phyloP scores from a whole-genome alignment of 2,888 invertebrate species.

The Hipparchia sbordonii region DNA sequence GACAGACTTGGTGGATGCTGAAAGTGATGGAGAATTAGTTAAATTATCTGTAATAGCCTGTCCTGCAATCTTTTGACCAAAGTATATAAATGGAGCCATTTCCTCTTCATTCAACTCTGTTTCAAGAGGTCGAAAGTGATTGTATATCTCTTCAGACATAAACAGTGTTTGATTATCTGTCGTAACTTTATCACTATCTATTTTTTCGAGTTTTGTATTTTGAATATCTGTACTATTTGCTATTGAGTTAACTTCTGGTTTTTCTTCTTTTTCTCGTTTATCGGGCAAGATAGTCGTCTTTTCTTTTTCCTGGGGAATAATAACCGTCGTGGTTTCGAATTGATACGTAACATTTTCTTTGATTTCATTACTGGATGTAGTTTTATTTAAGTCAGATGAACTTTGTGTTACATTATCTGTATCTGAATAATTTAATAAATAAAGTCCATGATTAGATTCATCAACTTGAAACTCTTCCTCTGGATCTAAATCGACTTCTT shows the following conservation, averaged over 20 bases:
- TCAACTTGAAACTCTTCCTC: conserved; percentile 82
- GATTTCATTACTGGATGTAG: conserved; percentile 50
- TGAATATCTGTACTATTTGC: conserved; percentile 66
- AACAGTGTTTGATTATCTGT: conserved; percentile 78
- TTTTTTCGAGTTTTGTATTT: conserved; percentile 57
- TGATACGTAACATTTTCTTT: conserved; percentile 48
- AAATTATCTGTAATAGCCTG: conserved; percentile 69
- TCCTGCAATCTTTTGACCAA: conserved; percentile 85
- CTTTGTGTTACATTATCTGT: conserved; percentile 68
- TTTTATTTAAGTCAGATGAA: conserved; percentile 54
- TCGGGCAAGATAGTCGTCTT: conserved; percentile 46
- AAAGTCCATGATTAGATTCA: conserved; percentile 79
- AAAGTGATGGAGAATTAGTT: conserved; percentile 71
- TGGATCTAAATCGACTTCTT: conserved; percentile 74
- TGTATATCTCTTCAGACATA: conserved; percentile 85
- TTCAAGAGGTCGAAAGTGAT: conserved; percentile 85
- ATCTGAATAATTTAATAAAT: conserved; percentile 78
- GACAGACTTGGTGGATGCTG: conserved; percentile 77
- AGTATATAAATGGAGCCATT: conserved; percentile 87
- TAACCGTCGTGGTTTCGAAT: conserved; percentile 47
- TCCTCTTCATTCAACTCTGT: conserved; percentile 85
- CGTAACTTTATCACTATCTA: conserved; percentile 68
- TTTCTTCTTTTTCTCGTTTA: conserved; percentile 56
- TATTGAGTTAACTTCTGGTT: conserved; percentile 60
- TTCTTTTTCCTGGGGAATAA: conserved; percentile 42